Percentiles rank a stretch among this genome's conserved stretches.
These are phyloP conservation scores for Gandaritis pyraliata DNA, from an alignment of 2,888 invertebrate species.

Conservation along the genomic window DNA sequence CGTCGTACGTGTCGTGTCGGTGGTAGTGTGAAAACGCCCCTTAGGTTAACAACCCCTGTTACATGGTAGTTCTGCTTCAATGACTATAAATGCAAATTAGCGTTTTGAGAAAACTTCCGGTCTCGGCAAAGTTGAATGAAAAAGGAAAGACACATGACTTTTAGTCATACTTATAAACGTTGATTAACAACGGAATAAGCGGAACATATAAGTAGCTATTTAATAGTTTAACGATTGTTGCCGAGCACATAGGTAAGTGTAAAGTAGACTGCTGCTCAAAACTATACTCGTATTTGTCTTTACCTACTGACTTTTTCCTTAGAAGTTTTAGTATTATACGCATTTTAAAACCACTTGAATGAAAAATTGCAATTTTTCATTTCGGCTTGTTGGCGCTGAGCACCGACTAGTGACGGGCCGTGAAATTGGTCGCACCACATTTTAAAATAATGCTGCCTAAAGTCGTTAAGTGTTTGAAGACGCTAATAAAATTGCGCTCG, in stretches of 20 bases:
- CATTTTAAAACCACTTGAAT: constrained; percentile 45
- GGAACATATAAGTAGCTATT: no score
- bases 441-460: constrained; percentile 55
- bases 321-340: no score
- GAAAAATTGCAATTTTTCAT: constrained; percentile 71
- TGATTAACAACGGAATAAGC: no score
- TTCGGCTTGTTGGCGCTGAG: constrained; percentile 62
- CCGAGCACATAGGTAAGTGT: no score
- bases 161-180: no score
- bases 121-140: background rate
- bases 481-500: constrained; percentile 20
- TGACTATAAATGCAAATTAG: constrained; percentile 52
- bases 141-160: no score
- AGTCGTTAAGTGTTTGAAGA: constrained; percentile 22
- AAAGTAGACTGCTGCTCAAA: no score
- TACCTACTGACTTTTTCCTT: no score
- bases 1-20: no score
- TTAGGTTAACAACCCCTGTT: constrained; percentile 80
- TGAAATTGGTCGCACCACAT: constrained; percentile 77
- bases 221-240: no score
- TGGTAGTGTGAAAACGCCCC: no score
- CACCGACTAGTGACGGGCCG: constrained; percentile 58
- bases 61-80: constrained; percentile 62
- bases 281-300: no score
- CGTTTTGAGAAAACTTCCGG: constrained; percentile 34